A percentile compares a stretch with the other conserved stretches of the same genome.
Conservation (phyloP, 2,113 vertebrate species). For the Misgurnus mizolepis region DNA sequence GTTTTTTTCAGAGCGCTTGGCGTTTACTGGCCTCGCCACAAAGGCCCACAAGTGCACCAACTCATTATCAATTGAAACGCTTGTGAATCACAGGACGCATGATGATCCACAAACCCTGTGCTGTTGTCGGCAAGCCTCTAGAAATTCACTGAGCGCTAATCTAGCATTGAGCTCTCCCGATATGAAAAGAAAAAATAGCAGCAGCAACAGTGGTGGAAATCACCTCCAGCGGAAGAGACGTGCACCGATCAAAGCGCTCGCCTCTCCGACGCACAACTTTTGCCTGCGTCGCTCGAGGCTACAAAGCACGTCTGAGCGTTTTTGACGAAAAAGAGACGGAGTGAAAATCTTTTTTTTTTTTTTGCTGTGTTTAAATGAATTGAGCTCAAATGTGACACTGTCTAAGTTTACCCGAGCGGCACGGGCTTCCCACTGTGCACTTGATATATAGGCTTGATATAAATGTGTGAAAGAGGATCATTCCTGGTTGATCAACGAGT, state of each 20-base stretch:
- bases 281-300: constrained; percentile 20
- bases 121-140: constrained; percentile 31
- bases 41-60: not conserved
- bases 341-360: constrained; percentile 51
- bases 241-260: constrained; percentile 70
- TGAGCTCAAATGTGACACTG: constrained; percentile 59
- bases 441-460: not conserved
- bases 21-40: constrained; percentile 9
- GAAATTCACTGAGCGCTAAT: constrained; percentile 64
- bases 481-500: not conserved
- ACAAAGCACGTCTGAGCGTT: not conserved
- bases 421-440: not conserved
- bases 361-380: constrained; percentile 44
- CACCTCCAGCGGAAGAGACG: constrained; percentile 65
- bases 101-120: not conserved
- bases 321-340: constrained; percentile 56
- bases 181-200: constrained; percentile 45
- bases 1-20: constrained; percentile 17
- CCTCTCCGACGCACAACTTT: constrained; percentile 52
- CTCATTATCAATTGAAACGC: constrained; percentile 38
- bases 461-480: not conserved
- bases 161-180: constrained; percentile 56
- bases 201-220: constrained; percentile 64
- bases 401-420: constrained; percentile 12
- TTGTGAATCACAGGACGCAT: constrained; percentile 34